Percentiles rank a stretch among this genome's conserved stretches.
Conservation (phyloP, 2,797 vertebrate genomes). For the Valencia hispanica region DNA sequence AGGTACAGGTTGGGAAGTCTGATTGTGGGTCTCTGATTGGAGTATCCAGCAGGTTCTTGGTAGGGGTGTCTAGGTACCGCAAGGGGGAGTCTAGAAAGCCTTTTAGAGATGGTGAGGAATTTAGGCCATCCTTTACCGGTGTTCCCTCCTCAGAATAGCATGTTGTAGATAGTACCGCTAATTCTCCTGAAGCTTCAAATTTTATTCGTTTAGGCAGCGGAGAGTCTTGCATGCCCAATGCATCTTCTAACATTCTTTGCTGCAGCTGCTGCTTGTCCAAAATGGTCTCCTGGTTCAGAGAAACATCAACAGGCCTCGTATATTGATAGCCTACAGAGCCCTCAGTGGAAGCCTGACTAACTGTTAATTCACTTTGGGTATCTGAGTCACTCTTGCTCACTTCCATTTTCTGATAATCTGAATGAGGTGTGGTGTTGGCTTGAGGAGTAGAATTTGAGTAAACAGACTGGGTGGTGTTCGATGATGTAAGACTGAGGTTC, state of each 20-base stretch:
- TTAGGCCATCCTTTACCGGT: constrained; percentile 89
- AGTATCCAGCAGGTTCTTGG: constrained; percentile 92
- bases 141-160: constrained; percentile 89
- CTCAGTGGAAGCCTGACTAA: constrained; percentile 41
- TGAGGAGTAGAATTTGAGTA: constrained; percentile 40
- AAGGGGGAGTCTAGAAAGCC: constrained; percentile 96
- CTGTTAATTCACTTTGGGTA: constrained; percentile 52
- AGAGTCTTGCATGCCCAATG: constrained; percentile 79
- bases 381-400: constrained; percentile 51
- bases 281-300: constrained; percentile 48
- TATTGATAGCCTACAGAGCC: constrained; percentile 40
- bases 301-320: constrained; percentile 23
- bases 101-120: constrained; percentile 89
- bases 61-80: constrained; percentile 93
- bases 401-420: constrained; percentile 64
- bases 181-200: constrained; percentile 90
- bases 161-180: constrained; percentile 94
- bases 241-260: constrained; percentile 70
- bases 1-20: constrained; percentile 92
- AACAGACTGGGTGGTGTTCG: constrained; percentile 49
- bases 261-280: constrained; percentile 69
- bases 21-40: constrained; percentile 90
- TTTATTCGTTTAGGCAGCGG: constrained; percentile 93
- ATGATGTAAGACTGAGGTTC: constrained; percentile 63
- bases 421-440: constrained; percentile 47